Conservation (phyloP, 2,113 vertebrate genomes). For the Eolophus roseicapilla region DNA sequence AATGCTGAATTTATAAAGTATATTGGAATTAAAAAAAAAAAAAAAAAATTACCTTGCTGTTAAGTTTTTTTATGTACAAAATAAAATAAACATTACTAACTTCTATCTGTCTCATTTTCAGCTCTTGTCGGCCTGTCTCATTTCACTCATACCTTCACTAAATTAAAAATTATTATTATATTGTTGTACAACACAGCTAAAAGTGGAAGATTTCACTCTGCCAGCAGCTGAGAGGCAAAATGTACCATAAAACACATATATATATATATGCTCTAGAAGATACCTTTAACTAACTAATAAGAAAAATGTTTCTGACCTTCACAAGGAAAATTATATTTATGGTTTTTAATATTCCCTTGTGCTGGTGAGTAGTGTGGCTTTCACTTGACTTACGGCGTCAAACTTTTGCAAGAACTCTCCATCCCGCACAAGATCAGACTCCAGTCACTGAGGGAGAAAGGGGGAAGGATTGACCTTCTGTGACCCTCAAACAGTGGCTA, state of each 20-base stretch:
- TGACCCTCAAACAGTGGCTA: neutral
- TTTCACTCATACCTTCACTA: neutral
- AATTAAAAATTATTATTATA: neutral
- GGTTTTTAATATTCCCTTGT: neutral
- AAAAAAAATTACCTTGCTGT: neutral
- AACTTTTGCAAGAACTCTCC: neutral
- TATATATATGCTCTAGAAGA: neutral
- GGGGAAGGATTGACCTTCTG: neutral
- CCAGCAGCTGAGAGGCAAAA: neutral
- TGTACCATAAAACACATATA: neutral
- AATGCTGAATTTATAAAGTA: neutral
- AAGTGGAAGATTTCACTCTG: neutral
- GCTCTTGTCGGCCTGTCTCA: neutral
- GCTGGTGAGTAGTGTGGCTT: neutral
- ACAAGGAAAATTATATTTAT: neutral
- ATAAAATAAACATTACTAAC: neutral
- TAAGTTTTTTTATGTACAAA: neutral
- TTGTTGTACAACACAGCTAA: neutral
- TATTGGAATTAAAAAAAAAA: neutral
- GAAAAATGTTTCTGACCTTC: neutral
- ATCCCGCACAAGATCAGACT: neutral
- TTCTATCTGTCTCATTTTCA: neutral
- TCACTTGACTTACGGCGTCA: neutral
- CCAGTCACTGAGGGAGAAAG: neutral
- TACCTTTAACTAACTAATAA: neutral